A percentile compares a stretch with the other conserved stretches of the same genome.
Evolutionary conservation across 2,113 vertebrate genomes (phyloP).

Genomic region (Hylia prasina): DNA sequence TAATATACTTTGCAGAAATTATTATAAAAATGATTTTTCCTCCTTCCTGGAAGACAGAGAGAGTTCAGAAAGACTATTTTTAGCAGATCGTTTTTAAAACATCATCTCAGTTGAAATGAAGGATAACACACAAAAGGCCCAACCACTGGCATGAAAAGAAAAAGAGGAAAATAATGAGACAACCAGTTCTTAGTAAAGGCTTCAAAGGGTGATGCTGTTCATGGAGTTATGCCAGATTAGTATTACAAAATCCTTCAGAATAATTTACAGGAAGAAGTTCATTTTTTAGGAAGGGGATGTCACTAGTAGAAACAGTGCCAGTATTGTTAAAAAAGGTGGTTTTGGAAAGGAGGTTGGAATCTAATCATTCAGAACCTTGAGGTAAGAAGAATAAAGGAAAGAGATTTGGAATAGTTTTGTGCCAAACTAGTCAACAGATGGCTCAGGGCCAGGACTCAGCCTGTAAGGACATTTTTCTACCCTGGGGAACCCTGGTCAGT

Average conservation of each 20-base stretch:
- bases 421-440: not conserved
- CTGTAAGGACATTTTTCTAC: not conserved
- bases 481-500: not conserved
- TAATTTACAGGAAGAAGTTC: not conserved
- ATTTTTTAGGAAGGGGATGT: not conserved
- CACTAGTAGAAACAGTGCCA: not conserved
- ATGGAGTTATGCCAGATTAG: not conserved
- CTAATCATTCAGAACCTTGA: not conserved
- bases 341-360: not conserved
- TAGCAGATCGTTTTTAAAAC: not conserved
- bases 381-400: not conserved
- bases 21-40: not conserved
- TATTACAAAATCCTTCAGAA: not conserved
- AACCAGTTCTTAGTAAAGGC: not conserved
- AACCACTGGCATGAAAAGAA: not conserved
- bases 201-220: not conserved
- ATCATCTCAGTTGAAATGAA: not conserved
- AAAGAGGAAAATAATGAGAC: not conserved
- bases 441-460: not conserved
- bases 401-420: not conserved
- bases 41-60: not conserved
- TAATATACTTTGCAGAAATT: not conserved
- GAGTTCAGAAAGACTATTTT: not conserved
- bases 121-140: not conserved
- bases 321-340: not conserved